Percentiles rank a stretch among this genome's conserved stretches.
These are phyloP conservation scores for Drosophila punjabiensis DNA, from an alignment of 1,140 invertebrate species.

Conservation along the genomic window DNA sequence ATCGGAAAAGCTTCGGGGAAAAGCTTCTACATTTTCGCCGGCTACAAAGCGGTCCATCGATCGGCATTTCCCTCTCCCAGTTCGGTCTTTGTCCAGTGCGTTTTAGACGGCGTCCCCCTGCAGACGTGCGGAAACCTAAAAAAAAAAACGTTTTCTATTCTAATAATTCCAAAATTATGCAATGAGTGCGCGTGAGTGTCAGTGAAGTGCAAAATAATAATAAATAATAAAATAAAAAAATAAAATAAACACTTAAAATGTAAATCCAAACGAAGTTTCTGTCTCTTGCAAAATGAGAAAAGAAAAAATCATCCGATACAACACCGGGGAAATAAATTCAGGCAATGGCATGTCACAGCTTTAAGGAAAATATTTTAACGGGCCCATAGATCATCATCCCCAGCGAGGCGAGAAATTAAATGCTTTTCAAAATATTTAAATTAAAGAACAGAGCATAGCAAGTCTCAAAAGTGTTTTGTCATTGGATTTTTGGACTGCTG, in stretches of 20 bases:
- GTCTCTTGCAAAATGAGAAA: conserved; percentile 27
- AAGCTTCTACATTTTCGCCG: conserved; percentile 61
- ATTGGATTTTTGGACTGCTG: conserved; percentile 47
- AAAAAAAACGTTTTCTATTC: conserved; percentile 7
- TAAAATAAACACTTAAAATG: background rate
- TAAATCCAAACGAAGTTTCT: conserved; percentile 39
- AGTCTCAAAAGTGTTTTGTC: conserved; percentile 51
- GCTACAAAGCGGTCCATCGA: conserved; percentile 35
- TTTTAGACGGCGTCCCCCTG: conserved; percentile 57
- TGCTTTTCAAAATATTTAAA: conserved; percentile 29
- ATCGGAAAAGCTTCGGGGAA: conserved; percentile 58
- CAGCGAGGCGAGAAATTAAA: conserved; percentile 40
- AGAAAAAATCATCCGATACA: conserved; percentile 31
- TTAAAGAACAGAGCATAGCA: conserved; percentile 10
- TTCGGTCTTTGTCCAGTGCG: conserved; percentile 66
- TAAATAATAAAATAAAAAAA: background rate
- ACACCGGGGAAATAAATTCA: conserved; percentile 62
- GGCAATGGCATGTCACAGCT: conserved; percentile 49
- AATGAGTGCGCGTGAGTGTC: conserved; percentile 41
- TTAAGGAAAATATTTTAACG: conserved; percentile 57
- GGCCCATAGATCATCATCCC: conserved; percentile 57
- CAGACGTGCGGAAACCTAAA: conserved; percentile 54
- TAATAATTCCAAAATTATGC: conserved; percentile 41
- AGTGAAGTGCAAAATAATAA: conserved; percentile 27
- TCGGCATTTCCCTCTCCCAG: conserved; percentile 35